These are phyloP conservation scores for Laticauda colubrina DNA, from an alignment of 2,113 vertebrate species.

Conservation along the genomic window DNA sequence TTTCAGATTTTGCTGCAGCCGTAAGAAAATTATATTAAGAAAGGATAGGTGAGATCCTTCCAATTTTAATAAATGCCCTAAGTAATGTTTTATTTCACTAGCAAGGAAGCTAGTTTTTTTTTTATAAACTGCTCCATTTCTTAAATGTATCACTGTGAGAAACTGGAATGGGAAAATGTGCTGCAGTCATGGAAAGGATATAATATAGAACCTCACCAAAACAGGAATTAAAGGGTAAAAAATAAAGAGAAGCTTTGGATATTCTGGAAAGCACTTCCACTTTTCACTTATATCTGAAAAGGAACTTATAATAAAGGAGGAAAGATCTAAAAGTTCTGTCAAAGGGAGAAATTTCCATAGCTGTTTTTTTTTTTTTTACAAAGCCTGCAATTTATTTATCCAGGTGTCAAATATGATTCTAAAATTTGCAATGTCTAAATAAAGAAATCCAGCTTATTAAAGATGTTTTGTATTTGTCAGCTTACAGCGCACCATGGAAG, in stretches of 20 bases:
- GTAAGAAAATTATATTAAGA: slow-evolving; percentile 22
- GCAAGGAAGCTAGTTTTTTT: neutral
- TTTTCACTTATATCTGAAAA: neutral
- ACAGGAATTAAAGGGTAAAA: neutral
- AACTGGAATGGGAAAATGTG: neutral
- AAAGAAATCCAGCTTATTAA: neutral
- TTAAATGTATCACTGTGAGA: neutral
- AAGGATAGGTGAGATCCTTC: neutral
- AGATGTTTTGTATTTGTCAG: neutral
- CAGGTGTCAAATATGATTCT: neutral
- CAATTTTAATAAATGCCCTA: neutral
- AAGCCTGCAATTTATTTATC: neutral
- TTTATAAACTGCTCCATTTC: neutral
- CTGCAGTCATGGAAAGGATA: neutral
- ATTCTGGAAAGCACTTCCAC: neutral
- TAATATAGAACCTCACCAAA: neutral
- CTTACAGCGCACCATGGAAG: neutral
- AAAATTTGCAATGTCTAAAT: neutral
- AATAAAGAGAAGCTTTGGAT: neutral
- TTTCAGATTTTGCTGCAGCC: slow-evolving; percentile 22
- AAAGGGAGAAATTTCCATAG: neutral
- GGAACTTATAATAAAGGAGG: neutral
- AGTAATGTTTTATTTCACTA: neutral
- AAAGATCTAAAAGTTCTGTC: neutral
- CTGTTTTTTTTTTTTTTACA: neutral